Conservation (phyloP, 1,140 invertebrate genomes). For the Drosophila pruinosa region DNA sequence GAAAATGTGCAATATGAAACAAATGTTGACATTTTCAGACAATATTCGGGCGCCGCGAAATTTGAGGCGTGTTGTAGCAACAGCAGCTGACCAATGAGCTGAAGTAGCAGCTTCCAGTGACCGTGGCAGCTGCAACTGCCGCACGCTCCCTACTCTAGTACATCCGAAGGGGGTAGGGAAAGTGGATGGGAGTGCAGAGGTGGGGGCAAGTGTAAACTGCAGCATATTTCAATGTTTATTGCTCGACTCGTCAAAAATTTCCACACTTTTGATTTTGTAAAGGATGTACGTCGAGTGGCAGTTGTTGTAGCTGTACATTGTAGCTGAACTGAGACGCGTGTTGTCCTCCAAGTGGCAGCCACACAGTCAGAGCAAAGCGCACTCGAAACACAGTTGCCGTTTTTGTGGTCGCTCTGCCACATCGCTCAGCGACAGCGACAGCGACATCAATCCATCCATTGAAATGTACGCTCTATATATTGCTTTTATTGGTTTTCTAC, state of each 20-base stretch:
- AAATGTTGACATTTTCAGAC: slow-evolving; percentile 65
- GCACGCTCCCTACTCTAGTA: not conserved
- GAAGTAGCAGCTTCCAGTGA: not conserved
- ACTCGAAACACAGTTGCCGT: slow-evolving; percentile 73
- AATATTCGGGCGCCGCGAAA: slow-evolving; percentile 20
- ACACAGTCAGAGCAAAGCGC: slow-evolving; percentile 14
- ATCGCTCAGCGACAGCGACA: slow-evolving; percentile 5
- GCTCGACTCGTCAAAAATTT: slow-evolving; percentile 55
- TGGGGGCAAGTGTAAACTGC: slow-evolving; percentile 38
- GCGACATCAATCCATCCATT: slow-evolving; percentile 5
- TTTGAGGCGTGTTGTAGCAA: slow-evolving; percentile 27
- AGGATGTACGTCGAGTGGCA: slow-evolving; percentile 50
- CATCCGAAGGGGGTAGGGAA: not conserved
- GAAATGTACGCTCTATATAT: slow-evolving; percentile 19
- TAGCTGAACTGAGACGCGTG: slow-evolving; percentile 14
- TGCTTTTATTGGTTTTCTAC: slow-evolving; percentile 79
- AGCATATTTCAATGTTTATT: slow-evolving; percentile 66
- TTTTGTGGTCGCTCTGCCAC: slow-evolving; percentile 56
- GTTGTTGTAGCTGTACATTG: not conserved
- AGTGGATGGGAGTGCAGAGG: not conserved
- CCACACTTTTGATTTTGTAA: slow-evolving; percentile 75
- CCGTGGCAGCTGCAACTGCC: slow-evolving; percentile 23
- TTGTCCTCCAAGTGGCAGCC: slow-evolving; percentile 22
- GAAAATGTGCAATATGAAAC: slow-evolving; percentile 68
- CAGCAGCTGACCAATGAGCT: slow-evolving; percentile 28